A percentile compares a stretch with the other conserved stretches of the same genome.
phyloP scores from a whole-genome alignment of 2,797 vertebrate genomes.

The Tadarida brasiliensis region DNA sequence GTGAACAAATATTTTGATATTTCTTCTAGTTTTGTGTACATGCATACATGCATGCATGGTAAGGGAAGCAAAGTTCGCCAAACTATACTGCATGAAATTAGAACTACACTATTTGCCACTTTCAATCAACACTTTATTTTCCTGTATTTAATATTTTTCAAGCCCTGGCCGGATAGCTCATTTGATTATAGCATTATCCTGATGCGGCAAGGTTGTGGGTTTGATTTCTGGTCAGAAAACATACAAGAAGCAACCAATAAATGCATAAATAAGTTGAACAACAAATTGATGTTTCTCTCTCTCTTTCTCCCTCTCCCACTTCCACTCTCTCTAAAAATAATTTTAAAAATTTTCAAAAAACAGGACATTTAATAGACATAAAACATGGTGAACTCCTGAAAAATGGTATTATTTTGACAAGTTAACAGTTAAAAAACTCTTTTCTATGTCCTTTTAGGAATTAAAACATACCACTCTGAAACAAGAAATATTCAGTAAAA shows the following conservation, averaged over 20 bases:
- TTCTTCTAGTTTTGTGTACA: neutral
- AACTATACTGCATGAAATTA: slow-evolving; percentile 24
- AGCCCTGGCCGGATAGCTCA: too few relatives aligned
- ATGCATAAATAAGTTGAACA: neutral
- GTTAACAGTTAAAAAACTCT: slow-evolving; percentile 41
- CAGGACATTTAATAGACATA: slow-evolving; percentile 33
- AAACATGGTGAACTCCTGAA: slow-evolving; percentile 39
- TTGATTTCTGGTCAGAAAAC: neutral
- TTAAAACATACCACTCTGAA: neutral
- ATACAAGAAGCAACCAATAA: too few relatives aligned
- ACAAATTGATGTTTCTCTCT: neutral
- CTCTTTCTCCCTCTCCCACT: too few relatives aligned
- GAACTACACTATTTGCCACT: neutral
- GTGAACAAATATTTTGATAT: neutral
- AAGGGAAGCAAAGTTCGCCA: neutral
- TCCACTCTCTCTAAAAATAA: too few relatives aligned
- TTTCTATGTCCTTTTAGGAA: slow-evolving; percentile 49
- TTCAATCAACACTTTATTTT: slow-evolving; percentile 45
- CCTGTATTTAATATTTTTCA: slow-evolving; percentile 6
- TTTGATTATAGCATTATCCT: too few relatives aligned
- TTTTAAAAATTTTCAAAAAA: neutral
- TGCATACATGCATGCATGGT: neutral
- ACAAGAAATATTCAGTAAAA: slow-evolving; percentile 1
- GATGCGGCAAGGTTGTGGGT: too few relatives aligned
- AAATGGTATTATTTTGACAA: slow-evolving; percentile 30